Conservation (phyloP, 2,113 vertebrate species). For the Bubalus kerabau region DNA sequence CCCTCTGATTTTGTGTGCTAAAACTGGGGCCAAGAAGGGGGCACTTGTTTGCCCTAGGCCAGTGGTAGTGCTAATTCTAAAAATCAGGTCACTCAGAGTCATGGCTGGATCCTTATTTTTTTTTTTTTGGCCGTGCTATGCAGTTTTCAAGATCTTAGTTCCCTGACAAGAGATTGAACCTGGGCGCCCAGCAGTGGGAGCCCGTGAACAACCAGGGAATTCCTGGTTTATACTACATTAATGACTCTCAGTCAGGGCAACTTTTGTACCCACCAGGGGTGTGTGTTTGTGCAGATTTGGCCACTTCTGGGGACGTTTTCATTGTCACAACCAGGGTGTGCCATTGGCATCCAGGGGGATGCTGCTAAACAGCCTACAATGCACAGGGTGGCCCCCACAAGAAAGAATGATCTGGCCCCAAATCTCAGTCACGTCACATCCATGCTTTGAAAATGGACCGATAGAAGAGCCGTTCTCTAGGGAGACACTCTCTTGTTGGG, state of each 20-base stretch:
- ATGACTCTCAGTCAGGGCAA: not conserved
- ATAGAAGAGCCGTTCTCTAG: rapidly evolving
- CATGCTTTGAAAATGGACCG: rapidly evolving
- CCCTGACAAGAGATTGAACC: not conserved
- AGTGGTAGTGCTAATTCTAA: not conserved
- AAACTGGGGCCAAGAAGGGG: not conserved
- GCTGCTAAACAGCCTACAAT: too few species aligned
- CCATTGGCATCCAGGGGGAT: not conserved
- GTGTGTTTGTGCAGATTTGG: not conserved
- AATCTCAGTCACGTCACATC: not conserved
- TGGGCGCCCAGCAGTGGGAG: not conserved
- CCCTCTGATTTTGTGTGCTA: not conserved
- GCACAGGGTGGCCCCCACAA: not conserved
- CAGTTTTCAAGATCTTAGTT: not conserved
- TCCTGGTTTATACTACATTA: not conserved
- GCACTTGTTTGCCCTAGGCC: not conserved
- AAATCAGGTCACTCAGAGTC: rapidly evolving
- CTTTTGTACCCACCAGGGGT: not conserved
- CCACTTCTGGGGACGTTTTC: not conserved
- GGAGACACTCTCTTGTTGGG: rapidly evolving
- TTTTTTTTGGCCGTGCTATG: not conserved
- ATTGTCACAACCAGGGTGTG: not conserved
- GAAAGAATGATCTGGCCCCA: rapidly evolving
- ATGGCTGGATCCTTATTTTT: not conserved
- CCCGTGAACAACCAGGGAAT: not conserved